Evolutionary conservation across 2,113 vertebrate genomes (phyloP).

Genomic region (Gambusia holbrooki): DNA sequence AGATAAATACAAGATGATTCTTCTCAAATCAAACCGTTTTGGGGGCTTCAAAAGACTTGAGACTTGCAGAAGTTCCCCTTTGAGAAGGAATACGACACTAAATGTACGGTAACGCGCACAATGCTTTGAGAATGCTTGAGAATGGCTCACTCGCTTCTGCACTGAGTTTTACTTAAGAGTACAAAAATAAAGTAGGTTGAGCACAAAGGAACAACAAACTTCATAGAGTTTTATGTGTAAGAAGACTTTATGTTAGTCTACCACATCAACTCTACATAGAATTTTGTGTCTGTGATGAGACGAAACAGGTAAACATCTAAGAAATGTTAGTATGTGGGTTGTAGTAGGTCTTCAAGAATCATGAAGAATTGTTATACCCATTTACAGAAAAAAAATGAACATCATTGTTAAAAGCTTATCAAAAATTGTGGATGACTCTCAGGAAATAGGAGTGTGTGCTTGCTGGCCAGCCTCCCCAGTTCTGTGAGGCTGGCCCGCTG

Average conservation of each 20-base stretch:
- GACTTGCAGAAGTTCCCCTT: not conserved
- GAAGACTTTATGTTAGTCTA: too few species aligned
- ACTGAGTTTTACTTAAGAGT: too few species aligned
- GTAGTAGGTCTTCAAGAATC: too few species aligned
- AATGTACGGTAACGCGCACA: too few species aligned
- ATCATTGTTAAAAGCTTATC: not conserved
- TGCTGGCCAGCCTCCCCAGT: constrained; percentile 46
- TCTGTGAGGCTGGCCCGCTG: constrained; percentile 62
- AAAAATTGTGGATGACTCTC: constrained; percentile 14
- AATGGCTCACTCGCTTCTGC: too few species aligned
- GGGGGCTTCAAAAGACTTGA: not conserved
- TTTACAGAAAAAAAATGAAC: not conserved
- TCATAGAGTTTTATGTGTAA: not conserved
- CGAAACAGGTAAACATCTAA: not conserved
- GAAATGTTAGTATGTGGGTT: too few species aligned
- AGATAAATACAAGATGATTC: too few species aligned
- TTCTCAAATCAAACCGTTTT: not conserved
- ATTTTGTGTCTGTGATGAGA: not conserved
- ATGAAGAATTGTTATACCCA: too few species aligned
- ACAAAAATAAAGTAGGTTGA: not conserved
- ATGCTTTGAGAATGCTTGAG: not conserved
- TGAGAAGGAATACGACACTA: too few species aligned
- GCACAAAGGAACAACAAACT: not conserved
- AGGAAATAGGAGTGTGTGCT: constrained; percentile 34
- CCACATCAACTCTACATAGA: not conserved